phyloP scores from a whole-genome alignment of 1,140 invertebrate species.

The Ips typographus region DNA sequence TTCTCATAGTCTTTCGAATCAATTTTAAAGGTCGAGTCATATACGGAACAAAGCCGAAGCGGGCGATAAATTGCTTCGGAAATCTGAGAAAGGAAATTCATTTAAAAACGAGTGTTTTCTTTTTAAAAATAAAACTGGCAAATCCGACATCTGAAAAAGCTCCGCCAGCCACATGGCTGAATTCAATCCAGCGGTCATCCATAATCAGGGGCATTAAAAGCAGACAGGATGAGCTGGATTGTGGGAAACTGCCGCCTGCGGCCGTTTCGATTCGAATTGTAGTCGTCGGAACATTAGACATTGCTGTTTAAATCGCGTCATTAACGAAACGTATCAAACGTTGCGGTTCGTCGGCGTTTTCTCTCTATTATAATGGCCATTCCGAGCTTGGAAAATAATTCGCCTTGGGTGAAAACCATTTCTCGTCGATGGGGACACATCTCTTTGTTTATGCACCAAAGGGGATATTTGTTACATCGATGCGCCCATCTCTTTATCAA shows the following conservation, averaged over 20 bases:
- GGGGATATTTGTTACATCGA: background rate
- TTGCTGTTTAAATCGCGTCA: conserved; percentile 35
- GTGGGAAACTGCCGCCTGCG: conserved; percentile 31
- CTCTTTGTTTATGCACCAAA: conserved; percentile 15
- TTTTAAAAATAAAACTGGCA: conserved; percentile 39
- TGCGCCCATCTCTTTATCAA: background rate
- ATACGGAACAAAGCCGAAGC: conserved; percentile 22
- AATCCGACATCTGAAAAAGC: conserved; percentile 35
- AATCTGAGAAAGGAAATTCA: conserved; percentile 35
- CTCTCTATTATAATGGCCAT: conserved; percentile 18
- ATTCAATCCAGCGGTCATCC: conserved; percentile 33
- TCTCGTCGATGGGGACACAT: background rate
- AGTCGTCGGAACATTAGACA: conserved; percentile 32
- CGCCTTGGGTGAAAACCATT: conserved; percentile 21
- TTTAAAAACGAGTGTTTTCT: conserved; percentile 30
- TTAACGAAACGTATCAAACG: conserved; percentile 35
- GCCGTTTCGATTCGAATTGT: conserved; percentile 25
- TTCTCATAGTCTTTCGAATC: conserved; percentile 16
- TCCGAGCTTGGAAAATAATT: conserved; percentile 11
- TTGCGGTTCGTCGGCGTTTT: conserved; percentile 21
- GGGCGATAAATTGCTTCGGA: conserved; percentile 28
- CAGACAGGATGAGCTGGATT: conserved; percentile 34
- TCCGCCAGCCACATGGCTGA: conserved; percentile 24
- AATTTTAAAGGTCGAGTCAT: conserved; percentile 21
- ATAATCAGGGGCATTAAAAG: conserved; percentile 34